Evolutionary conservation across 2,113 vertebrate genomes (phyloP).

Genomic region (Lophotis ruficrista): DNA sequence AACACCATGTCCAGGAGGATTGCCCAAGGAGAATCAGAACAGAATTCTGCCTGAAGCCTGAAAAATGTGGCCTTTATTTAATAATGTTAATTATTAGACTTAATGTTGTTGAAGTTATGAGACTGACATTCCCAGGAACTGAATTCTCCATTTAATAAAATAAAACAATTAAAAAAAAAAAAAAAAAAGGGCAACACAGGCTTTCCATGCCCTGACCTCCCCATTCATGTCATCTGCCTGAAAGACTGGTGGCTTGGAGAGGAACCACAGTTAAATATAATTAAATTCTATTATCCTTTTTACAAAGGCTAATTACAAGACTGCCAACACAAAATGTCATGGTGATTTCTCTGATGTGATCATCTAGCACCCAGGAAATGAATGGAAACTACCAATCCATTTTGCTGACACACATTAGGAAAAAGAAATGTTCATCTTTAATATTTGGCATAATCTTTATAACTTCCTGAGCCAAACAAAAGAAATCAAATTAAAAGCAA

Average conservation of each 20-base stretch:
- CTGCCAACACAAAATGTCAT: neutral
- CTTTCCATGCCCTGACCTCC: neutral
- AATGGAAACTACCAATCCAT: conserved; percentile 13
- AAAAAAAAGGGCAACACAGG: neutral
- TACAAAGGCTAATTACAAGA: neutral
- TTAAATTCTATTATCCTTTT: neutral
- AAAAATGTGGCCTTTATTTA: neutral
- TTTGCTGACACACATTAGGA: neutral
- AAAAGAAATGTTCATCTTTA: neutral
- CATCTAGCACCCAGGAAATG: neutral
- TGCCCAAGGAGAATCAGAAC: neutral
- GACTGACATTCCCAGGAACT: neutral
- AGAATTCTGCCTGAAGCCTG: neutral
- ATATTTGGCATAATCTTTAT: neutral
- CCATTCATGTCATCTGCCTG: neutral
- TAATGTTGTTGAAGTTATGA: neutral
- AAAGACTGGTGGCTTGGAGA: neutral
- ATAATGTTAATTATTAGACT: neutral
- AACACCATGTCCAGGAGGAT: neutral
- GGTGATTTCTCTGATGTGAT: conserved; percentile 18
- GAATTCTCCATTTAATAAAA: neutral
- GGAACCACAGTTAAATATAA: neutral
- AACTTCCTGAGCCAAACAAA: neutral
- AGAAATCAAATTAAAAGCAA: neutral
- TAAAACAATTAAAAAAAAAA: neutral